Conservation (phyloP, 1,140 invertebrate species). For the Brachionus rotundiformis region DNA sequence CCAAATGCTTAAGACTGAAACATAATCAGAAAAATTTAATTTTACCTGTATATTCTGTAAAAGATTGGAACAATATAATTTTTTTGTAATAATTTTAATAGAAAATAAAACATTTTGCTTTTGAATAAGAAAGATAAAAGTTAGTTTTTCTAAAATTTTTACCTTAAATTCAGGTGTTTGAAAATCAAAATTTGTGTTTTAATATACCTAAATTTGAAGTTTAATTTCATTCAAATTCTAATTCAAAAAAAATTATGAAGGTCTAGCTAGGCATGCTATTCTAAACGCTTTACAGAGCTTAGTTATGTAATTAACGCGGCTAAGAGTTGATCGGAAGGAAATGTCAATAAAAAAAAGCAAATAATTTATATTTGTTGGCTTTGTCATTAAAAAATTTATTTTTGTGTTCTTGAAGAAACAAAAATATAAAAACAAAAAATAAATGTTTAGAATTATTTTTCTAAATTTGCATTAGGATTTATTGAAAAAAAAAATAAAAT, state of each 20-base stretch:
- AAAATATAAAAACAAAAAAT: neutral
- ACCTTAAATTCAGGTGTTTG: neutral
- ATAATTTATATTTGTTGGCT: neutral
- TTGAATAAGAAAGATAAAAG: neutral
- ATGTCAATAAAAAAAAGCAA: slow-evolving; percentile 15
- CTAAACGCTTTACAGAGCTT: neutral
- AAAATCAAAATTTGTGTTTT: too few relatives aligned
- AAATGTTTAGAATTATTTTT: neutral
- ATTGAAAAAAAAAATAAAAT: neutral
- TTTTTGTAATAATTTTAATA: too few relatives aligned
- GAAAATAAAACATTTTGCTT: neutral
- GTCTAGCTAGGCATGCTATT: neutral
- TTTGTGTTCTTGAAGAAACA: neutral
- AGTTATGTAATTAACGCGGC: neutral
- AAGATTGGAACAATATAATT: too few relatives aligned
- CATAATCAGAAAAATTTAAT: neutral
- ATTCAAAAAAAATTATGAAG: neutral
- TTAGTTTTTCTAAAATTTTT: neutral
- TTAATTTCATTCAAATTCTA: neutral
- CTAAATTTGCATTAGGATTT: neutral
- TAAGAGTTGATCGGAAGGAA: neutral
- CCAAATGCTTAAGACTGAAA: neutral
- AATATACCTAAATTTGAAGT: neutral
- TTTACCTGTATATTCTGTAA: neutral
- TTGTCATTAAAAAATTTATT: neutral